A percentile compares a stretch with the other conserved stretches of the same genome.
Evolutionary conservation across 2,888 invertebrate species (phyloP).

Genomic region (Tachina lurida): DNA sequence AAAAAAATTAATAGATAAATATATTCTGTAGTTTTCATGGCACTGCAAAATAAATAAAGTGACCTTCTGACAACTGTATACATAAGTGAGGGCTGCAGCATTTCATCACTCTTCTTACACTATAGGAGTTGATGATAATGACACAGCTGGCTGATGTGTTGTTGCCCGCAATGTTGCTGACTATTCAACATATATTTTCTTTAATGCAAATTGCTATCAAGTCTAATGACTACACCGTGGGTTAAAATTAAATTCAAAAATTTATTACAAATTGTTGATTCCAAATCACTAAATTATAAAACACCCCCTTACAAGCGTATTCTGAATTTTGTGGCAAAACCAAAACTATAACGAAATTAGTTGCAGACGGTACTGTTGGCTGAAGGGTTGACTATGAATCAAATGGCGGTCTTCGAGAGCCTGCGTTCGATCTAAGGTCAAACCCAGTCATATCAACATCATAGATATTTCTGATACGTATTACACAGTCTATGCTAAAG

Average conservation of each 20-base stretch:
- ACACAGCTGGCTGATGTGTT: slow-evolving; percentile 14
- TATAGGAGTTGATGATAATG: slow-evolving; percentile 44
- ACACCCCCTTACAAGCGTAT: too few relatives aligned
- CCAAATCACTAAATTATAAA: too few relatives aligned
- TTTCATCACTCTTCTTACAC: slow-evolving; percentile 31
- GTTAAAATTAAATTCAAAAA: background rate
- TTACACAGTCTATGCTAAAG: too few relatives aligned
- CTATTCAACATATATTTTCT: slow-evolving; percentile 7
- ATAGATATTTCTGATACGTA: too few relatives aligned
- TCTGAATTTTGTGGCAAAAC: too few relatives aligned
- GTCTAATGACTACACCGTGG: background rate
- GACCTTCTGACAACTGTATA: slow-evolving; percentile 27
- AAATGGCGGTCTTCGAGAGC: too few relatives aligned
- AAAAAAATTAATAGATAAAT: slow-evolving; percentile 5
- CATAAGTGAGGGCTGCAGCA: background rate
- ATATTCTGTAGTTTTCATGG: background rate
- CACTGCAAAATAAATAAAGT: slow-evolving; percentile 37
- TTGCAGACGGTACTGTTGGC: too few relatives aligned
- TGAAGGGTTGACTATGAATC: too few relatives aligned
- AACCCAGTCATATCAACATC: too few relatives aligned
- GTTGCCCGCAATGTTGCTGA: slow-evolving; percentile 29
- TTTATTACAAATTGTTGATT: too few relatives aligned
- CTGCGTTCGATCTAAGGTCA: too few relatives aligned
- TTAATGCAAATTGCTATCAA: background rate
- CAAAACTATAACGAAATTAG: too few relatives aligned